phyloP scores from a whole-genome alignment of 2,888 invertebrate species.

The Euspilapteryx auroguttella region DNA sequence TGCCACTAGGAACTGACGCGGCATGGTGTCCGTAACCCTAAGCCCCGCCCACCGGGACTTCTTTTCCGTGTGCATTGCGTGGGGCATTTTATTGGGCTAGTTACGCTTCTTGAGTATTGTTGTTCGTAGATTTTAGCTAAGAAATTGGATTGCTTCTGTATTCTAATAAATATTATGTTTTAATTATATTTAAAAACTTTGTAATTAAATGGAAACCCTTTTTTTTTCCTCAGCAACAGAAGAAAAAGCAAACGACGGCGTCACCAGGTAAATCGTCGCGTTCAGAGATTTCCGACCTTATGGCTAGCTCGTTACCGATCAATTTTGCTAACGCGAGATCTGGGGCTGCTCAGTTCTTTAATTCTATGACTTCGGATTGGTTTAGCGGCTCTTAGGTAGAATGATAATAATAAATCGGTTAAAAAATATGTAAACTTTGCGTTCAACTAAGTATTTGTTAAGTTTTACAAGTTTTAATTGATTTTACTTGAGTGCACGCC shows the following conservation, averaged over 20 bases:
- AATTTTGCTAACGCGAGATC: conserved; percentile 66
- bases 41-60: too few relatives aligned
- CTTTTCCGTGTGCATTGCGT: not conserved
- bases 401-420: conserved; percentile 3
- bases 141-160: too few relatives aligned
- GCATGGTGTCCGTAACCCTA: too few relatives aligned
- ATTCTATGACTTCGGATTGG: conserved; percentile 83
- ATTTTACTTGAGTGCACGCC: too few relatives aligned
- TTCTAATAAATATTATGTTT: not conserved
- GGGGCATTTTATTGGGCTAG: too few relatives aligned
- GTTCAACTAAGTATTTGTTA: too few relatives aligned
- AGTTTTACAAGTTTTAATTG: too few relatives aligned
- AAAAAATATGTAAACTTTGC: not conserved
- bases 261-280: conserved; percentile 25
- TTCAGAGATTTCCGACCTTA: conserved; percentile 35
- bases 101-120: too few relatives aligned
- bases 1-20: too few relatives aligned
- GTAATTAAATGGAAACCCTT: conserved; percentile 2
- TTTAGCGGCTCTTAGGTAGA: conserved; percentile 60
- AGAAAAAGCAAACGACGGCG: conserved; percentile 41
- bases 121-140: too few relatives aligned
- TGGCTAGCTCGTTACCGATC: conserved; percentile 38
- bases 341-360: conserved; percentile 79
- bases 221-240: conserved; percentile 17
- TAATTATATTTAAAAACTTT: too few relatives aligned